Base-by-base conservation (phyloP, 2,113 vertebrate species). In the Nasalis larvatus region DNA sequence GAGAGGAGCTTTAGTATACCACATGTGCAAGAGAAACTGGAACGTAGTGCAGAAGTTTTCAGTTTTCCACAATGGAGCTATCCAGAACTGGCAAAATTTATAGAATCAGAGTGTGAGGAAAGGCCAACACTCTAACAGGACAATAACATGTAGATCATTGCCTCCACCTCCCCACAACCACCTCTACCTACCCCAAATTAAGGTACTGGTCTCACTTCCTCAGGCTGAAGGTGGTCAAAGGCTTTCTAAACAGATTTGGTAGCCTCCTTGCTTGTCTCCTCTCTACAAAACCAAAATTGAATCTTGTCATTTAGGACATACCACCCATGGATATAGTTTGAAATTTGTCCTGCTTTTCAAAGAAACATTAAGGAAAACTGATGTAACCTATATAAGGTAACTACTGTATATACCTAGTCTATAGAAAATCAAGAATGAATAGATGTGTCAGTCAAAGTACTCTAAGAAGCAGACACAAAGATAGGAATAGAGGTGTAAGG, bases 71-170 rank as follows among this genome's bases (percentile, higher is more conserved):
- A 0, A 32, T 35, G 40, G 20, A n/a, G 27, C 1, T 13, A 12
- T 84, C 37, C 21, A 49, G 9, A 42, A 93, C 9, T 4, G 37
- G 25, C 30, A 58, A 37, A 6, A 32, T 10, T 32, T 35, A 16
- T 63, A 63, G 54, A 56, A 17, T 54, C 25, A 42, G 8, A 8
- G 18, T 54, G 3, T 11, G 40, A 42, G n/a, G 58, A 35, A 21
- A 8, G 9, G 21, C 14, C 49, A 30, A 16, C 16, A 58, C 12
- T 20, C 8, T 17, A 37, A 47, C 8, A 13, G 45, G n/a, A 66
- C 0, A 30, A 1, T 30, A 2, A 1, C 13, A 9, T 6, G 8
- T 32, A 32, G 6, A 4, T 27, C 32, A 58, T 6, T 8, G 35
- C 6, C 4, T 4, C 3, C 16, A 56, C 1, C 6, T 81, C 6